Evolutionary conservation across 2,113 vertebrate species (phyloP).

Genomic region (Petaurus breviceps): DNA sequence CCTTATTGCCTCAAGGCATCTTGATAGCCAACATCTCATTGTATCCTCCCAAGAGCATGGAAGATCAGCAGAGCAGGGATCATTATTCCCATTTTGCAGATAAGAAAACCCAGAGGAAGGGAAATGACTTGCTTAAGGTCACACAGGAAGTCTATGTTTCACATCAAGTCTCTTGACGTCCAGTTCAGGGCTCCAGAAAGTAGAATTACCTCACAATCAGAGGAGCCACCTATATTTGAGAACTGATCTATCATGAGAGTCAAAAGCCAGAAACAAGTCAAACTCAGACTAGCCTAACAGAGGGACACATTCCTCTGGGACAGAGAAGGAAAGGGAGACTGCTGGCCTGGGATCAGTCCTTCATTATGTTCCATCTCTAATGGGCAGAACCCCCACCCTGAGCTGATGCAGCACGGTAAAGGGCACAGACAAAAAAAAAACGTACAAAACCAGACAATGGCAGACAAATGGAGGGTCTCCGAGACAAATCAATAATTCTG

Average conservation of each 20-base stretch:
- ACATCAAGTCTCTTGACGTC: not conserved
- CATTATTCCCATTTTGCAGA: not conserved
- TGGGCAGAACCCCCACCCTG: not conserved
- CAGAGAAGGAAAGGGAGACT: not conserved
- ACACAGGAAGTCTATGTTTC: not conserved
- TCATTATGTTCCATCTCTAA: not conserved
- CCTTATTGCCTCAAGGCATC: not conserved
- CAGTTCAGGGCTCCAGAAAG: not conserved
- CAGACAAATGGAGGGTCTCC: constrained; percentile 60
- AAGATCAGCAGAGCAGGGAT: not conserved
- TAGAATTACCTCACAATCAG: not conserved
- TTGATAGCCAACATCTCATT: not conserved
- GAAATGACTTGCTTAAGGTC: not conserved
- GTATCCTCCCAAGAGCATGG: not conserved
- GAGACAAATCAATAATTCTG: constrained; percentile 74
- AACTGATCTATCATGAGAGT: not conserved
- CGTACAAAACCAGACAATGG: constrained; percentile 57
- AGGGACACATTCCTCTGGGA: not conserved
- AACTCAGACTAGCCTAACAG: not conserved
- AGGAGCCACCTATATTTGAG: not conserved
- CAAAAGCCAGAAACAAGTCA: not conserved
- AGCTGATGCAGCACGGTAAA: constrained; percentile 49
- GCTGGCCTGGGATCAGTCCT: not conserved
- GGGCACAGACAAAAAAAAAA: not conserved
- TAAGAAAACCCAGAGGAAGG: not conserved